These are phyloP conservation scores for Potamilus streckersoni DNA, from an alignment of 1,140 invertebrate species.

Conservation along the genomic window DNA sequence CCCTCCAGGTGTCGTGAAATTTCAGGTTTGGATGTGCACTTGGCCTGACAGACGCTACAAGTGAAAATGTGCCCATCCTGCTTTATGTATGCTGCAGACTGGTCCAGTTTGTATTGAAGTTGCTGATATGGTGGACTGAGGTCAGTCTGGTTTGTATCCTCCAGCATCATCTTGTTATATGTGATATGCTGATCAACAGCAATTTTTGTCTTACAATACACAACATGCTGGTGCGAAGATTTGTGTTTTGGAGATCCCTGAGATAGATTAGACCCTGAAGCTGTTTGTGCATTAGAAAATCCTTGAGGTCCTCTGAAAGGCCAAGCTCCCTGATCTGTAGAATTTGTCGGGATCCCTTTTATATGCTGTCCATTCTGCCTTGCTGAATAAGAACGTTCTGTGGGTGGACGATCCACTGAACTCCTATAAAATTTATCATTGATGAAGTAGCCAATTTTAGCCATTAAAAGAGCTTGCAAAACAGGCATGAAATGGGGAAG, in stretches of 20 bases:
- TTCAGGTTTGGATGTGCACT: slow-evolving; percentile 6
- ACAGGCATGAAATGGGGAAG: slow-evolving; percentile 12
- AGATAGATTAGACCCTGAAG: too few relatives aligned
- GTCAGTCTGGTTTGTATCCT: slow-evolving; percentile 1
- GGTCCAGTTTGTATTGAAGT: background rate
- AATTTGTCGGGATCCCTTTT: too few relatives aligned
- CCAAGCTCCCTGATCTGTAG: too few relatives aligned
- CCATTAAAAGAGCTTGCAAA: slow-evolving; percentile 1
- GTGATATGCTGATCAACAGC: slow-evolving; percentile 19
- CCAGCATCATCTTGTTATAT: slow-evolving; percentile 5
- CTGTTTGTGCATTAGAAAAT: too few relatives aligned
- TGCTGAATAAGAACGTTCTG: background rate
- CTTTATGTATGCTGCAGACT: slow-evolving; percentile 5
- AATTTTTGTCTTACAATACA: slow-evolving; percentile 1
- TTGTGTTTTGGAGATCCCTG: background rate
- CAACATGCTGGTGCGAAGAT: background rate
- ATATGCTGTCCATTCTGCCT: background rate
- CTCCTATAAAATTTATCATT: background rate
- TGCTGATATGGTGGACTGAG: slow-evolving; percentile 3
- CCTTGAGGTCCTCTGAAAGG: too few relatives aligned
- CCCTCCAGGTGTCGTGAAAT: slow-evolving; percentile 5
- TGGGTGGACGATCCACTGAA: background rate
- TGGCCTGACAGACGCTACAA: slow-evolving; percentile 17
- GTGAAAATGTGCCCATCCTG: slow-evolving; percentile 1
- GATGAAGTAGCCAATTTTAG: slow-evolving; percentile 7